Percentiles rank a stretch among this genome's conserved stretches.
Evolutionary conservation across 2,797 vertebrate genomes (phyloP).

Genomic region (Spinus pinus): DNA sequence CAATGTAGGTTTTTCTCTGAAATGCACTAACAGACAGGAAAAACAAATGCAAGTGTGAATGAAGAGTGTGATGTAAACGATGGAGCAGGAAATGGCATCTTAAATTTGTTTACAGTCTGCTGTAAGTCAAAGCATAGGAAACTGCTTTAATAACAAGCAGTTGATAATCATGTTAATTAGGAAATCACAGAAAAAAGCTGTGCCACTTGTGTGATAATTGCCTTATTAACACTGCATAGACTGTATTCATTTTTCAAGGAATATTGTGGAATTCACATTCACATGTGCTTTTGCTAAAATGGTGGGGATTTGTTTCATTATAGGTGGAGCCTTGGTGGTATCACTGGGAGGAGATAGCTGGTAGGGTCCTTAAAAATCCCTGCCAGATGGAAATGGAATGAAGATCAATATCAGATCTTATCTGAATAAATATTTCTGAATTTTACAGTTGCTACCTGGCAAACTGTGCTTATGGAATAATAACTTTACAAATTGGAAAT

Average conservation of each 20-base stretch:
- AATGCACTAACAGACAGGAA: neutral
- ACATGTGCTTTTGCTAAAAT: neutral
- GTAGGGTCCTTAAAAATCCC: neutral
- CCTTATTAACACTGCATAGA: conserved; percentile 51
- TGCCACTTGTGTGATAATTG: conserved; percentile 38
- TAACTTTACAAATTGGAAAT: conserved; percentile 22
- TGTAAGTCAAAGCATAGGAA: conserved; percentile 50
- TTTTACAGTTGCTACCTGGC: conserved; percentile 39
- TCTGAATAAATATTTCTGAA: conserved; percentile 39
- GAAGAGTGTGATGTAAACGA: conserved; percentile 41
- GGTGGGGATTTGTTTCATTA: neutral
- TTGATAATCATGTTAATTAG: conserved; percentile 56
- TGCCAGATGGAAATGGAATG: neutral
- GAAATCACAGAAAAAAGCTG: conserved; percentile 37
- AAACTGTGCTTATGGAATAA: conserved; percentile 28
- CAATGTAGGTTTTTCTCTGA: neutral
- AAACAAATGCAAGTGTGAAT: conserved; percentile 41
- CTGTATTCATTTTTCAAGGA: conserved; percentile 10
- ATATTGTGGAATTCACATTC: neutral
- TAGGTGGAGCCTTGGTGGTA: neutral
- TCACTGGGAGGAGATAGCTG: neutral
- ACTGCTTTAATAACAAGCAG: conserved; percentile 50
- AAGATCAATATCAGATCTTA: conserved; percentile 7
- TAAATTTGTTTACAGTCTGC: conserved; percentile 21
- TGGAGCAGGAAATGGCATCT: conserved; percentile 44